phyloP scores from a whole-genome alignment of 1,140 invertebrate genomes.

The Drosophila punjabiensis region DNA sequence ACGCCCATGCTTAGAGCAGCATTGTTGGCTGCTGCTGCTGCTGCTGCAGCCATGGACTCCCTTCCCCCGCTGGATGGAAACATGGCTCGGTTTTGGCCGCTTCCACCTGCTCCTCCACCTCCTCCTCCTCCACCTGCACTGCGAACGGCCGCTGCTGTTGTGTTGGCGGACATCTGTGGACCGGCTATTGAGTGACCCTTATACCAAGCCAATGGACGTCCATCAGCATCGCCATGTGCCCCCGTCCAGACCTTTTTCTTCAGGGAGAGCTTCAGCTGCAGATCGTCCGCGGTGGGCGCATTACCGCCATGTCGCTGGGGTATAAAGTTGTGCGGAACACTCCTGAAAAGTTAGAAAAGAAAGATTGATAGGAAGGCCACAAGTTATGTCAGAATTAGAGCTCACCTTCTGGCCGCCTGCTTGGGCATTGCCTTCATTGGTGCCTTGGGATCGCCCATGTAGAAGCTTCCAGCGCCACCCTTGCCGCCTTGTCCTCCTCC shows the following conservation, averaged over 20 bases:
- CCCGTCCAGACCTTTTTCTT: slow-evolving; percentile 85
- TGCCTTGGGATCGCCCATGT: slow-evolving; percentile 38
- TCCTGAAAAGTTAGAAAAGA: background rate
- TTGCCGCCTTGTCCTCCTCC: slow-evolving; percentile 24
- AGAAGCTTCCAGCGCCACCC: slow-evolving; percentile 34
- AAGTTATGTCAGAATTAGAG: background rate
- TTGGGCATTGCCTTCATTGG: slow-evolving; percentile 39
- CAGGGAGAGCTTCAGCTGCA: slow-evolving; percentile 79
- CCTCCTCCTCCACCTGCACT: slow-evolving; percentile 28
- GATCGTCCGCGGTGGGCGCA: slow-evolving; percentile 52
- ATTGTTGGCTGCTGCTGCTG: background rate
- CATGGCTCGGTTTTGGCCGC: slow-evolving; percentile 24
- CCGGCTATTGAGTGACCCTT: slow-evolving; percentile 44
- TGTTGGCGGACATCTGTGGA: slow-evolving; percentile 29
- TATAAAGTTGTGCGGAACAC: slow-evolving; percentile 61
- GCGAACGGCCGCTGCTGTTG: slow-evolving; percentile 14
- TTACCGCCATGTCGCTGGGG: slow-evolving; percentile 40
- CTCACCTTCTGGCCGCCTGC: slow-evolving; percentile 50
- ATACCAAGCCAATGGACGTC: slow-evolving; percentile 60
- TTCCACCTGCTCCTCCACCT: slow-evolving; percentile 7
- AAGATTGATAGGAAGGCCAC: background rate
- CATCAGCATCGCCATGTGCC: slow-evolving; percentile 44
- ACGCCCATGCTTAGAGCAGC: background rate
- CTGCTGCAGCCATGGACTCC: slow-evolving; percentile 8
- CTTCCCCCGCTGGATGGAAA: slow-evolving; percentile 14